phyloP scores from a whole-genome alignment of 2,888 invertebrate genomes.

The Lasioglossum oenotherae region DNA sequence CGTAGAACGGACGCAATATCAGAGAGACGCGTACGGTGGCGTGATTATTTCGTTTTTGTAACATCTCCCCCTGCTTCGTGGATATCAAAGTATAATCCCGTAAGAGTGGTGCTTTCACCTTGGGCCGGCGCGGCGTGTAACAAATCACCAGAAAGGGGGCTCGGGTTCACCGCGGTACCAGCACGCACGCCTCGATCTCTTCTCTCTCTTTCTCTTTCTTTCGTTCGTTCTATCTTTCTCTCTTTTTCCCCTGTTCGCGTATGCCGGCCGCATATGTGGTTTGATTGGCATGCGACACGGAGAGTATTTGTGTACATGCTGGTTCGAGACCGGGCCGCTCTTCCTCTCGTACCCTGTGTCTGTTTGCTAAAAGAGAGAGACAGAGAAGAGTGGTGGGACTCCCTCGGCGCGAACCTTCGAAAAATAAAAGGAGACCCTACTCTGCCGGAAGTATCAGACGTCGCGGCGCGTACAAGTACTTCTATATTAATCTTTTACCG shows the following conservation, averaged over 20 bases:
- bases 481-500: slow-evolving; percentile 62
- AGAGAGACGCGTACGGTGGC: slow-evolving; percentile 29
- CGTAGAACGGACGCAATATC: slow-evolving; percentile 55
- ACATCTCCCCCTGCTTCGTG: slow-evolving; percentile 63
- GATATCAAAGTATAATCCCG: slow-evolving; percentile 73
- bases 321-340: slow-evolving; percentile 65
- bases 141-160: slow-evolving; percentile 71
- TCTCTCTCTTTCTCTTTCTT: not conserved
- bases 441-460: slow-evolving; percentile 69
- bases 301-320: slow-evolving; percentile 79
- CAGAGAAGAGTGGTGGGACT: slow-evolving; percentile 27
- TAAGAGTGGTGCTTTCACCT: slow-evolving; percentile 73
- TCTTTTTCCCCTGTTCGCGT: slow-evolving; percentile 36
- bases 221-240: slow-evolving; percentile 25
- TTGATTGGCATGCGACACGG: slow-evolving; percentile 82
- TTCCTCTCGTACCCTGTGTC: slow-evolving; percentile 46
- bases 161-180: slow-evolving; percentile 64
- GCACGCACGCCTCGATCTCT: slow-evolving; percentile 45
- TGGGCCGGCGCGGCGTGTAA: slow-evolving; percentile 67
- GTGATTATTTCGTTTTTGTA: slow-evolving; percentile 60
- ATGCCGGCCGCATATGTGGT: slow-evolving; percentile 67
- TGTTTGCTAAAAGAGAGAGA: slow-evolving; percentile 55
- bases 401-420: slow-evolving; percentile 46
- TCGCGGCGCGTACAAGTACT: slow-evolving; percentile 48
- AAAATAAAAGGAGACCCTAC: slow-evolving; percentile 52